Conservation (phyloP, 1,140 invertebrate species). For the Dendroctonus valens region DNA sequence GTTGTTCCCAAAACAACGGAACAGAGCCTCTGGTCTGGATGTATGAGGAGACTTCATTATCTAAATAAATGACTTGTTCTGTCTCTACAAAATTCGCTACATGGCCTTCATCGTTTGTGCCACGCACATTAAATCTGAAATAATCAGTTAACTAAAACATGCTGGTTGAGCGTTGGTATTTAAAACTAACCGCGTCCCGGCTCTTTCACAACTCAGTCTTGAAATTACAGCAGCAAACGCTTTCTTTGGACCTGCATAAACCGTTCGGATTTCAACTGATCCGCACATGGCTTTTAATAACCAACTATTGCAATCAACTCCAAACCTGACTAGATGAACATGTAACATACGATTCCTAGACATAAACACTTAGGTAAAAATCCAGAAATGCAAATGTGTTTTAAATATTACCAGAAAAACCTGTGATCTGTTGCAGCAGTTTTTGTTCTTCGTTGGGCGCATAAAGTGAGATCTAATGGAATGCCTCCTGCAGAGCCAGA, state of each 20-base stretch:
- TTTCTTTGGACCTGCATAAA: constrained; percentile 91
- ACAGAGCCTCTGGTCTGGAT: constrained; percentile 94
- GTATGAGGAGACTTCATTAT: constrained; percentile 81
- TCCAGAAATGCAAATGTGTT: background rate
- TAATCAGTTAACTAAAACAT: constrained; percentile 10
- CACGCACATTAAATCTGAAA: constrained; percentile 90
- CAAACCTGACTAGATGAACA: constrained; percentile 86
- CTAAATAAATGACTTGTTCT: constrained; percentile 92
- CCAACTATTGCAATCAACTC: constrained; percentile 86
- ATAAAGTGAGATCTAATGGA: constrained; percentile 83
- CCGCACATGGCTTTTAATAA: constrained; percentile 93
- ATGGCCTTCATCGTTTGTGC: constrained; percentile 98
- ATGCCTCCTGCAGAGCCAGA: constrained; percentile 35
- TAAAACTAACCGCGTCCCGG: constrained; percentile 72
- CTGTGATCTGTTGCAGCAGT: constrained; percentile 84
- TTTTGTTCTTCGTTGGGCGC: constrained; percentile 81
- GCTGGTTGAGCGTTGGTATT: background rate
- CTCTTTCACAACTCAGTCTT: constrained; percentile 92
- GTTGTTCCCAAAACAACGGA: constrained; percentile 98
- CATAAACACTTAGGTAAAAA: constrained; percentile 24
- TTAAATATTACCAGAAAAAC: constrained; percentile 81
- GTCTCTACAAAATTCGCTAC: constrained; percentile 99
- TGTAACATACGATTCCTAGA: constrained; percentile 88
- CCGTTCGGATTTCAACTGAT: constrained; percentile 91
- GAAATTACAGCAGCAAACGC: constrained; percentile 93